A percentile compares a stretch with the other conserved stretches of the same genome.
phyloP scores from a whole-genome alignment of 2,888 invertebrate genomes.

The Unio pictorum region DNA sequence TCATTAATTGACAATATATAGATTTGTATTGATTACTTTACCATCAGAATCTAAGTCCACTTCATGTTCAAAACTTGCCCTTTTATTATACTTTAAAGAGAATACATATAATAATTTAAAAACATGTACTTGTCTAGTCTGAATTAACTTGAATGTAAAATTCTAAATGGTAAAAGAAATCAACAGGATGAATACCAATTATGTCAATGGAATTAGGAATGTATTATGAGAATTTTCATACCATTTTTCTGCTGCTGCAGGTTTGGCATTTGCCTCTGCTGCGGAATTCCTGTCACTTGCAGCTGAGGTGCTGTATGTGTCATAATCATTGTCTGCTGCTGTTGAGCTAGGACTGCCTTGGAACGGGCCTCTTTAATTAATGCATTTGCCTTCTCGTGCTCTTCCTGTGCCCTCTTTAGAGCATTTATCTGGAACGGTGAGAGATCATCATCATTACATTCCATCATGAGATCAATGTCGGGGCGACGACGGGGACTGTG shows the following conservation, averaged over 20 bases:
- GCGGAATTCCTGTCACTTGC: neutral
- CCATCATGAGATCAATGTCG: constrained; percentile 72
- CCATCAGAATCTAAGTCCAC: no score
- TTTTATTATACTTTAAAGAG: no score
- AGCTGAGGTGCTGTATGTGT: constrained; percentile 10
- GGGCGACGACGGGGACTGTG: neutral
- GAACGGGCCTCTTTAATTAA: constrained; percentile 35
- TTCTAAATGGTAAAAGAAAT: no score
- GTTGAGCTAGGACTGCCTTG: constrained; percentile 35
- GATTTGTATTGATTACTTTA: no score
- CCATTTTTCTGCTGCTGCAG: neutral
- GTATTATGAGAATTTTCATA: no score
- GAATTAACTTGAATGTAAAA: no score
- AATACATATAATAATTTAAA: no score
- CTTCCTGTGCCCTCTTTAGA: constrained; percentile 78
- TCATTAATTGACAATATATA: no score
- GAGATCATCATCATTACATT: constrained; percentile 82
- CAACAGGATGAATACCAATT: no score
- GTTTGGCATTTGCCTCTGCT: neutral
- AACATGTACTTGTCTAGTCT: no score
- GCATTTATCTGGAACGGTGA: constrained; percentile 79
- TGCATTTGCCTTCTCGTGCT: constrained; percentile 73
- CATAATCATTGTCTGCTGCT: constrained; percentile 33
- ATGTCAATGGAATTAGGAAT: no score
- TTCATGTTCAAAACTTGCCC: no score